phyloP scores from a whole-genome alignment of 1,140 invertebrate genomes.

The Drosophila hydei region DNA sequence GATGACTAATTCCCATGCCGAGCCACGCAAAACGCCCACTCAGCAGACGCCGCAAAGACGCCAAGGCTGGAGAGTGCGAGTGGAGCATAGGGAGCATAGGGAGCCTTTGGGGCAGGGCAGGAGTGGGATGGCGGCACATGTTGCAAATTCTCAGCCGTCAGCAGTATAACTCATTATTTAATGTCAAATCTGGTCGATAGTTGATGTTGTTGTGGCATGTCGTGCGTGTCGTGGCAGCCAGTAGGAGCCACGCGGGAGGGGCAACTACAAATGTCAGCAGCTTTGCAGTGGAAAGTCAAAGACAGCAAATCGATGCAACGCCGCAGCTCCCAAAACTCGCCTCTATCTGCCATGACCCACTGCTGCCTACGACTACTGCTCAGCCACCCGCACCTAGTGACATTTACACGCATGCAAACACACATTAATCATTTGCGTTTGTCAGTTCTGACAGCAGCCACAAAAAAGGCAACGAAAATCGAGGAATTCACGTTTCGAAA shows the following conservation, averaged over 20 bases:
- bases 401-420: conserved; percentile 82
- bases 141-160: conserved; percentile 79
- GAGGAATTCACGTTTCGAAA: conserved; percentile 53
- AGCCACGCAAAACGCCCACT: conserved; percentile 40
- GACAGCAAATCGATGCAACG: conserved; percentile 70
- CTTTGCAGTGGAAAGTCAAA: conserved; percentile 72
- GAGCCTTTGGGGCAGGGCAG: background rate
- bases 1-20: conserved; percentile 61
- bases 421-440: conserved; percentile 83
- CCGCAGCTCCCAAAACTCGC: conserved; percentile 3
- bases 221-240: conserved; percentile 39
- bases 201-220: conserved; percentile 28
- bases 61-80: background rate
- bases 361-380: conserved; percentile 5
- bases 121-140: conserved; percentile 36
- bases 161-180: conserved; percentile 80
- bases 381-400: conserved; percentile 56
- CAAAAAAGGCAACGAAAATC: conserved; percentile 45
- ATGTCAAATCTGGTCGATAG: conserved; percentile 76
- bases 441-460: conserved; percentile 78
- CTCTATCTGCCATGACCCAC: background rate
- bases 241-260: conserved; percentile 4
- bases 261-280: conserved; percentile 72
- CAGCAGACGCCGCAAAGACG: background rate
- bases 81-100: background rate